Conservation (phyloP, 2,797 vertebrate species). For the Poecilia gillii region DNA sequence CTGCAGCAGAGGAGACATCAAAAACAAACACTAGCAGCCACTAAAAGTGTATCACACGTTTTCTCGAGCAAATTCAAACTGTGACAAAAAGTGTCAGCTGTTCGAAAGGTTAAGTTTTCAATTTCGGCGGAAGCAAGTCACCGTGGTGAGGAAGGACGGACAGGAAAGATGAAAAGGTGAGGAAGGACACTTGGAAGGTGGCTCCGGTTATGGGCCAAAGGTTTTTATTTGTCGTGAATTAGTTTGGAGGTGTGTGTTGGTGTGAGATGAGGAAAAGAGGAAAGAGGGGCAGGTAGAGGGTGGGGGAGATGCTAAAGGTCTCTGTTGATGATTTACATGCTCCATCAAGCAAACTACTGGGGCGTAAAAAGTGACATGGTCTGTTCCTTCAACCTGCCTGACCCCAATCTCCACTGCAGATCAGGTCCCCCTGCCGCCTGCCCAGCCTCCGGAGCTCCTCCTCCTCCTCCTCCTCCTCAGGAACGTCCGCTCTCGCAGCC, state of each 20-base stretch:
- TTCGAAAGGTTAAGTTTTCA: slow-evolving; percentile 74
- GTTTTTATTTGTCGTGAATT: slow-evolving; percentile 78
- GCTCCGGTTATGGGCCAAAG: slow-evolving; percentile 45
- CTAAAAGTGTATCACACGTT: slow-evolving; percentile 23
- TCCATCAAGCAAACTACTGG: slow-evolving; percentile 77
- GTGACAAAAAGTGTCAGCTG: slow-evolving; percentile 67
- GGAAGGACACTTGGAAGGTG: slow-evolving; percentile 31
- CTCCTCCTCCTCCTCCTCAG: slow-evolving; percentile 18
- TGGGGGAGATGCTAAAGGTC: slow-evolving; percentile 77
- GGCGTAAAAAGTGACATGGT: slow-evolving; percentile 80
- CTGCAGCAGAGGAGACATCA: slow-evolving; percentile 38
- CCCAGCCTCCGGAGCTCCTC: slow-evolving; percentile 69
- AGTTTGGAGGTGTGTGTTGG: slow-evolving; percentile 55
- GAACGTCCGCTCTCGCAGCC: slow-evolving; percentile 28
- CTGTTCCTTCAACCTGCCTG: slow-evolving; percentile 81
- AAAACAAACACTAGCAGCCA: slow-evolving; percentile 23
- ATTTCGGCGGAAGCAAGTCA: slow-evolving; percentile 57
- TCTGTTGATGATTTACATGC: slow-evolving; percentile 84
- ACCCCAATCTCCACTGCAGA: slow-evolving; percentile 86
- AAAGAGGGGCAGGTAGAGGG: slow-evolving; percentile 22
- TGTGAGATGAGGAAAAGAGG: slow-evolving; percentile 58
- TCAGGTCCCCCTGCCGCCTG: slow-evolving; percentile 63
- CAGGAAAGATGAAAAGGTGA: slow-evolving; percentile 47
- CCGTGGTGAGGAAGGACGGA: slow-evolving; percentile 47
- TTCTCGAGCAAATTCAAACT: slow-evolving; percentile 57